These are phyloP conservation scores for Drosophila peninsularis DNA, from an alignment of 2,888 invertebrate genomes.

Conservation along the genomic window DNA sequence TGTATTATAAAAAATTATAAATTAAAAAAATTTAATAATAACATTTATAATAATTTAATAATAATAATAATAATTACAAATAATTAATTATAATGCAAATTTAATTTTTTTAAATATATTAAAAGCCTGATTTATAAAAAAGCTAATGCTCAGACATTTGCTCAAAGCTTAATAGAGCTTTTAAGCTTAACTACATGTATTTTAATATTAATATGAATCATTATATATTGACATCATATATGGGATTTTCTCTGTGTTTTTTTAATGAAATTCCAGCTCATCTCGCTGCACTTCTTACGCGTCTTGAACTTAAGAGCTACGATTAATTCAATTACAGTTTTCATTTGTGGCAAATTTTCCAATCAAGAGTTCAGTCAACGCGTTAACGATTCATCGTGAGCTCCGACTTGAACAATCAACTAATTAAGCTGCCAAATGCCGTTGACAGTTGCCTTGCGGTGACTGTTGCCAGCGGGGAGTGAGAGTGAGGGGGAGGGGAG, in stretches of 20 bases:
- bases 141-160: neutral
- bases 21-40: neutral
- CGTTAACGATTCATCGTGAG: constrained; percentile 43
- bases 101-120: neutral
- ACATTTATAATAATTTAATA: too few species aligned
- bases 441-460: constrained; percentile 61
- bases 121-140: too few species aligned
- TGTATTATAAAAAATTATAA: too few species aligned
- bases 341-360: constrained; percentile 16
- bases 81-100: too few species aligned
- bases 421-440: constrained; percentile 65
- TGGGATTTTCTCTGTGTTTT: neutral
- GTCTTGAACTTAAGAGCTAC: neutral
- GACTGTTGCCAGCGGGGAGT: neutral
- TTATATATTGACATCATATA: neutral
- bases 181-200: neutral
- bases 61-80: neutral
- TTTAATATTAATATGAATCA: neutral
- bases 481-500: neutral
- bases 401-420: constrained; percentile 41
- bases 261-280: neutral
- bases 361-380: constrained; percentile 42
- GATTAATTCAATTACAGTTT: constrained; percentile 19
- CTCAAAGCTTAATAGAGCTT: neutral
- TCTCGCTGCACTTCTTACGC: neutral